Conservation (phyloP, 2,797 vertebrate genomes). For the Sebastes goodei region DNA sequence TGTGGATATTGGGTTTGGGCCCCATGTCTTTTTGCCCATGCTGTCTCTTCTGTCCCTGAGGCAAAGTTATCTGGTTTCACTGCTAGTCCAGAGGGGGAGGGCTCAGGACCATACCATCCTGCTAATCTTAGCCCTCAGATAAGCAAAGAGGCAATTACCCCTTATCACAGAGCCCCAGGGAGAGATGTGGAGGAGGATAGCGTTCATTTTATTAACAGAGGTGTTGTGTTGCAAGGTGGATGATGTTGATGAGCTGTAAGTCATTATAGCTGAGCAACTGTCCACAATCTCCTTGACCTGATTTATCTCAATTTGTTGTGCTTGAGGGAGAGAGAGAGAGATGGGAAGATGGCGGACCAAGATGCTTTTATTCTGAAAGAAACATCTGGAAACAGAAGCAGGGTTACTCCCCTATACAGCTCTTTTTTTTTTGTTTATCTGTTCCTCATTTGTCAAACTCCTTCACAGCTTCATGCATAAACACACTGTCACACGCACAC, state of each 20-base stretch:
- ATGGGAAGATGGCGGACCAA: not conserved
- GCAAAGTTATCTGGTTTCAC: constrained; percentile 37
- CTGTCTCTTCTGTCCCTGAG: constrained; percentile 12
- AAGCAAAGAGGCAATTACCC: constrained; percentile 70
- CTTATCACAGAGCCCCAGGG: constrained; percentile 60
- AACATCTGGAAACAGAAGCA: constrained; percentile 29
- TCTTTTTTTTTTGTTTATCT: not conserved
- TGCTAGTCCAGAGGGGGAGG: constrained; percentile 18
- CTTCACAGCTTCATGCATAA: constrained; percentile 18
- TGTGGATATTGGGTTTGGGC: too few relatives aligned
- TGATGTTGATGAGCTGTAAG: constrained; percentile 32
- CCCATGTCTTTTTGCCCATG: not conserved
- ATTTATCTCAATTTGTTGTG: constrained; percentile 39
- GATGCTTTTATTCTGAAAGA: constrained; percentile 20
- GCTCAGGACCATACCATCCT: constrained; percentile 28
- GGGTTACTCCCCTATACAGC: not conserved
- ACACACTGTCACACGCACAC: constrained; percentile 11
- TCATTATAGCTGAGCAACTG: constrained; percentile 28
- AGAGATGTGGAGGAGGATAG: constrained; percentile 46
- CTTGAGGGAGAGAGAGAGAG: not conserved
- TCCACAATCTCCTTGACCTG: constrained; percentile 49
- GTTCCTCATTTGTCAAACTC: constrained; percentile 22
- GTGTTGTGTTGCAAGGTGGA: constrained; percentile 6
- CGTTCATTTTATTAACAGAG: constrained; percentile 40
- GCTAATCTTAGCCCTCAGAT: constrained; percentile 60